These are phyloP conservation scores for Acomys russatus DNA, from an alignment of 2,797 vertebrate genomes.

Conservation along the genomic window DNA sequence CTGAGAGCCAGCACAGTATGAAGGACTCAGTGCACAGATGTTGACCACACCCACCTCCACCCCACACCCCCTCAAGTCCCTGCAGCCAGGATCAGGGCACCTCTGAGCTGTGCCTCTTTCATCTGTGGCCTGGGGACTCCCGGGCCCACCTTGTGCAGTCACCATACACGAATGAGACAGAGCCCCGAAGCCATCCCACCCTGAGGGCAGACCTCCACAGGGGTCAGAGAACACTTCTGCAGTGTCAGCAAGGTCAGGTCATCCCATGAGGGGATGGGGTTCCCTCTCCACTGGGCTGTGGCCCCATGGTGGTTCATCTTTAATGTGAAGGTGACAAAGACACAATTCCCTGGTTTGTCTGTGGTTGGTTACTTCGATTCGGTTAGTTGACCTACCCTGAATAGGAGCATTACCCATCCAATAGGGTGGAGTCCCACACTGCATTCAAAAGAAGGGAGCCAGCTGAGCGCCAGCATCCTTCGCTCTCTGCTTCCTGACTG, in stretches of 20 bases:
- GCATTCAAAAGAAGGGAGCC: background rate
- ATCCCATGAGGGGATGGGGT: background rate
- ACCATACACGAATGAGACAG: rapidly evolving
- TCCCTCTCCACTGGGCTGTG: background rate
- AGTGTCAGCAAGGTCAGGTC: rapidly evolving
- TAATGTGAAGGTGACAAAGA: background rate
- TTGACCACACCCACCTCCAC: background rate
- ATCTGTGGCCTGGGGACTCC: rapidly evolving
- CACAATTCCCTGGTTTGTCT: background rate
- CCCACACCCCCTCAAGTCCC: background rate
- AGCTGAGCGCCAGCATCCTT: background rate
- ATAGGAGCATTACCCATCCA: background rate
- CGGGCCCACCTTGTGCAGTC: background rate
- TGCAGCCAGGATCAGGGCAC: background rate
- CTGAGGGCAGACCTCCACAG: background rate
- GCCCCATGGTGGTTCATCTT: background rate
- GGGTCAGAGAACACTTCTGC: rapidly evolving
- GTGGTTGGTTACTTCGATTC: background rate
- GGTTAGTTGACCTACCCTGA: background rate
- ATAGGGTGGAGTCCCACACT: background rate
- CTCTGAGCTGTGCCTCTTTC: background rate
- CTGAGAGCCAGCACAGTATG: rapidly evolving
- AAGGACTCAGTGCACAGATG: rapidly evolving
- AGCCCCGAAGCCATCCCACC: rapidly evolving
- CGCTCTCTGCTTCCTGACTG: background rate